Conservation (phyloP, 2,888 invertebrate genomes). For the Keiferia lycopersicella region DNA sequence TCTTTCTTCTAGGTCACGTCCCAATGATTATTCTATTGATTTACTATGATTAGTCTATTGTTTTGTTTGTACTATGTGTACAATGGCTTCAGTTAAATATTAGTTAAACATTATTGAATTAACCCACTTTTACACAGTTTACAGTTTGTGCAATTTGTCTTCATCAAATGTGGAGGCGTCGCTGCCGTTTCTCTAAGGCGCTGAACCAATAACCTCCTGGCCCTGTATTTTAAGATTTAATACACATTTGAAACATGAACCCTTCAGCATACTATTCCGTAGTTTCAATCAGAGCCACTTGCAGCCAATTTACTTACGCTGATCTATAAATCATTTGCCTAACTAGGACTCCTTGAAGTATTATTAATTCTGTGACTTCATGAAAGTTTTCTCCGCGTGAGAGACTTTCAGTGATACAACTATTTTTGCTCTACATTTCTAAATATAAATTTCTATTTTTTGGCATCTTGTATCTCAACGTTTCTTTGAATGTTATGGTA, state of each 20-base stretch:
- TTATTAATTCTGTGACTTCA: neutral
- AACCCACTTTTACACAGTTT: constrained; percentile 43
- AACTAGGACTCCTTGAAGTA: neutral
- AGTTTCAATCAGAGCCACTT: neutral
- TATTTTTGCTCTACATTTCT: too few species aligned
- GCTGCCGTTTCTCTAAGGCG: constrained; percentile 37
- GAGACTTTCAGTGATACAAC: too few species aligned
- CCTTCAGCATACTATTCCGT: neutral
- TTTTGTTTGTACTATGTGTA: too few species aligned
- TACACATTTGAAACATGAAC: neutral
- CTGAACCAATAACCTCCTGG: constrained; percentile 37
- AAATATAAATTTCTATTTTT: too few species aligned
- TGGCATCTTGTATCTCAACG: too few species aligned
- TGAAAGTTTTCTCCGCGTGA: too few species aligned
- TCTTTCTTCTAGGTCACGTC: neutral
- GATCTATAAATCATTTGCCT: constrained; percentile 23
- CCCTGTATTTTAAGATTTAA: constrained; percentile 24
- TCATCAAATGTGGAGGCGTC: constrained; percentile 42
- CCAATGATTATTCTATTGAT: constrained; percentile 9
- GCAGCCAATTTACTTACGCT: constrained; percentile 32
- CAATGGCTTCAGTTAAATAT: constrained; percentile 4
- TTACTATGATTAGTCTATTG: neutral
- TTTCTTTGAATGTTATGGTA: too few species aligned
- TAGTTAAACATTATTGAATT: constrained; percentile 41
- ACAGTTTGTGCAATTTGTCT: constrained; percentile 50